Conservation (phyloP, 1,140 invertebrate species). For the Brachionus rotundiformis region DNA sequence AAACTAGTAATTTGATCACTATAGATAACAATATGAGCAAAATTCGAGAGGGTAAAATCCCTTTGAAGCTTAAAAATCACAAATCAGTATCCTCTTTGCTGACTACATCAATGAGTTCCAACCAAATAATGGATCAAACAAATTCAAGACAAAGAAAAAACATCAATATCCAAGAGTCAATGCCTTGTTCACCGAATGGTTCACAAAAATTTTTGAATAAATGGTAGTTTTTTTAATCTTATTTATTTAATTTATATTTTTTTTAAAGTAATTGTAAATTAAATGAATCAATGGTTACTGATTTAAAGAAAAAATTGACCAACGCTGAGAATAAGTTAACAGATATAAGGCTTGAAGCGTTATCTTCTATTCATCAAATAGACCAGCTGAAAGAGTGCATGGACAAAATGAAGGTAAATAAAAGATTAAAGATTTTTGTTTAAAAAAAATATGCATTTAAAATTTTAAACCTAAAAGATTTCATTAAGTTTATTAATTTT, state of each 20-base stretch:
- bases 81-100: conserved; percentile 48
- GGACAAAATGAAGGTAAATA: conserved; percentile 78
- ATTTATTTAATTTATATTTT: background rate
- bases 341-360: conserved; percentile 88
- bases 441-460: too few species aligned
- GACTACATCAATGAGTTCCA: conserved; percentile 31
- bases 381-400: conserved; percentile 93
- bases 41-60: background rate
- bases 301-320: conserved; percentile 84
- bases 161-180: background rate
- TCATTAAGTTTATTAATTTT: too few species aligned
- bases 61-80: conserved; percentile 6
- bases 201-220: conserved; percentile 7
- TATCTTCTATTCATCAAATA: conserved; percentile 91
- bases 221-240: background rate
- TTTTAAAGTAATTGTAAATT: conserved; percentile 49
- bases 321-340: conserved; percentile 94
- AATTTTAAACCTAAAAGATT: too few species aligned
- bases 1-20: conserved; percentile 18
- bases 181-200: background rate
- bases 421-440: too few species aligned
- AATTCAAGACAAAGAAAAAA: conserved; percentile 11
- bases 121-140: conserved; percentile 38
- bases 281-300: conserved; percentile 70
- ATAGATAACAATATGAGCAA: conserved; percentile 40